Conservation (phyloP, 2,888 invertebrate genomes). For the Oscheius onirici region DNA sequence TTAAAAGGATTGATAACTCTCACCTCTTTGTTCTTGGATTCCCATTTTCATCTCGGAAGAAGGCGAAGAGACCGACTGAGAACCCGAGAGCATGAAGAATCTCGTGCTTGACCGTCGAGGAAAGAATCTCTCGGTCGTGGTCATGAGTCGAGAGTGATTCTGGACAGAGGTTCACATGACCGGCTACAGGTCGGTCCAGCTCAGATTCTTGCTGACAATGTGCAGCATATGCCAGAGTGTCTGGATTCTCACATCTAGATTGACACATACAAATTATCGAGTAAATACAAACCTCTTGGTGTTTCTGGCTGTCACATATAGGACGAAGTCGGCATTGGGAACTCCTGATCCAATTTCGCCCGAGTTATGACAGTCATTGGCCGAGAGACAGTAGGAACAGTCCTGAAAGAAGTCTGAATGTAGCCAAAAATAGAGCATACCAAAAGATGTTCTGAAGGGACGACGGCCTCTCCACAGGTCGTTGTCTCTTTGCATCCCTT, state of each 20-base stretch:
- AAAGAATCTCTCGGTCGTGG: constrained; percentile 81
- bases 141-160: constrained; percentile 89
- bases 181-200: constrained; percentile 91
- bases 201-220: constrained; percentile 96
- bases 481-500: constrained; percentile 76
- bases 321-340: constrained; percentile 89
- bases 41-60: constrained; percentile 81
- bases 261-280: background rate
- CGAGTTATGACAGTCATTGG: constrained; percentile 75
- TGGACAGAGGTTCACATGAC: constrained; percentile 97
- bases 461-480: constrained; percentile 93
- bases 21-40: constrained; percentile 77
- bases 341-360: constrained; percentile 76
- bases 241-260: constrained; percentile 84
- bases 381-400: constrained; percentile 42
- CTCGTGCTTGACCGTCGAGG: constrained; percentile 79
- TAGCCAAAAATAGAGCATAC: constrained; percentile 34
- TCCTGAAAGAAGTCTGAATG: constrained; percentile 31
- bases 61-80: constrained; percentile 94
- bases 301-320: constrained; percentile 75
- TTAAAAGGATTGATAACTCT: background rate
- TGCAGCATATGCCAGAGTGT: constrained; percentile 91
- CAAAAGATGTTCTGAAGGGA: constrained; percentile 87
- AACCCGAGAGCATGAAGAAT: constrained; percentile 97
- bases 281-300: constrained; percentile 36